phyloP scores from a whole-genome alignment of 2,797 vertebrate genomes.

The Chelidonichthys spinosus region DNA sequence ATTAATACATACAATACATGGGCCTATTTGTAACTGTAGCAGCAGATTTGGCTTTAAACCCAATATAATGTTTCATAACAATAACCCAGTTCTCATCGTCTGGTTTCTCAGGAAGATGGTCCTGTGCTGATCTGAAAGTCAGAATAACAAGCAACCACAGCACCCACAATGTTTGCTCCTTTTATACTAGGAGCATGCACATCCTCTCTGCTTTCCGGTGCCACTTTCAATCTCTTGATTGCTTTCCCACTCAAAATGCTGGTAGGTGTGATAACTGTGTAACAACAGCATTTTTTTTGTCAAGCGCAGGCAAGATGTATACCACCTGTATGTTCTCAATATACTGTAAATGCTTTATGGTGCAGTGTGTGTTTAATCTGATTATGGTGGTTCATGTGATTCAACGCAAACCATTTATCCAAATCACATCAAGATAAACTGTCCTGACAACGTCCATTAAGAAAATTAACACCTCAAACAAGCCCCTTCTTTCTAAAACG shows the following conservation, averaged over 20 bases:
- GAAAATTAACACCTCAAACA: not conserved
- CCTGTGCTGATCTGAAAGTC: not conserved
- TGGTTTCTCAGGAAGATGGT: slow-evolving; percentile 20
- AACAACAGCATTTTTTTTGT: too few relatives aligned
- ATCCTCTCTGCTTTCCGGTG: not conserved
- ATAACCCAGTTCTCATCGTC: slow-evolving; percentile 15
- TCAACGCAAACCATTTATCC: not conserved
- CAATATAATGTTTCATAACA: not conserved
- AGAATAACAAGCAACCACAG: slow-evolving; percentile 15
- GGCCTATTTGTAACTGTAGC: not conserved
- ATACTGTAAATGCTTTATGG: not conserved
- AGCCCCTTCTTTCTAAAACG: not conserved
- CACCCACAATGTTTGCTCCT: slow-evolving; percentile 9
- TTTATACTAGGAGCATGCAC: not conserved
- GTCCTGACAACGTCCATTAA: not conserved
- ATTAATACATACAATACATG: not conserved
- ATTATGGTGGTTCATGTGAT: not conserved
- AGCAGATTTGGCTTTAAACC: not conserved
- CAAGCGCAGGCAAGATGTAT: not conserved
- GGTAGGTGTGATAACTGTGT: not conserved
- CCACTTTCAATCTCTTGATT: not conserved
- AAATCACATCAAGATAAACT: not conserved
- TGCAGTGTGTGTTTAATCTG: not conserved
- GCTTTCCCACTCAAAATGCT: not conserved
- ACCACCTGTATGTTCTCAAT: not conserved